Evolutionary conservation across 2,113 vertebrate genomes (phyloP).

Genomic region (Ciconia stormi): DNA sequence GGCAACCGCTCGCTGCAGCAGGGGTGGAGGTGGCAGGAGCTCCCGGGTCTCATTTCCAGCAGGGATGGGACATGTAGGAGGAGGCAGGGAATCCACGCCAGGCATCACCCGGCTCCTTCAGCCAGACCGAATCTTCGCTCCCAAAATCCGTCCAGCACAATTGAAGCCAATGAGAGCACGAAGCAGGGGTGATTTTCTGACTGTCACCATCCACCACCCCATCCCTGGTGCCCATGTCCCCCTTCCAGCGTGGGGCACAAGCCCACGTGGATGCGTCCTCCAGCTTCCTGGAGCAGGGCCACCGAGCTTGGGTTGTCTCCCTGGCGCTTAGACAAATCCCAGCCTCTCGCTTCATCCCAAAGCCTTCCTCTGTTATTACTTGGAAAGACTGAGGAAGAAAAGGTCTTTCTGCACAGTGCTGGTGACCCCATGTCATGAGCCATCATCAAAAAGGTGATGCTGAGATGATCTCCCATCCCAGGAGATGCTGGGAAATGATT

Average conservation of each 20-base stretch:
- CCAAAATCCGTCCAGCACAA: fast-evolving
- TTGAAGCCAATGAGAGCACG: fast-evolving
- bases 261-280: fast-evolving
- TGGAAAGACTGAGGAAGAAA: background rate
- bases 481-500: background rate
- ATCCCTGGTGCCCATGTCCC: background rate
- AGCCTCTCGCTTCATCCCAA: background rate
- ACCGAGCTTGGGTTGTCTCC: background rate
- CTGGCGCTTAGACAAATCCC: background rate
- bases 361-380: too few relatives aligned
- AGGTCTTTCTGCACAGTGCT: background rate
- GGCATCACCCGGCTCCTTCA: background rate
- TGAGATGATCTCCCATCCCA: background rate
- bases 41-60: background rate
- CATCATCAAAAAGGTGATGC: background rate
- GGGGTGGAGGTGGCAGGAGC: background rate
- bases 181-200: too few relatives aligned
- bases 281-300: background rate
- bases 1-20: fast-evolving
- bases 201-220: background rate
- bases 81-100: background rate
- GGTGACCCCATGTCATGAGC: background rate
- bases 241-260: background rate
- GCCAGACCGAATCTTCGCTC: background rate
- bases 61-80: background rate